Evolutionary conservation across 2,888 invertebrate genomes (phyloP).

Genomic region (Agrotis exclamationis): DNA sequence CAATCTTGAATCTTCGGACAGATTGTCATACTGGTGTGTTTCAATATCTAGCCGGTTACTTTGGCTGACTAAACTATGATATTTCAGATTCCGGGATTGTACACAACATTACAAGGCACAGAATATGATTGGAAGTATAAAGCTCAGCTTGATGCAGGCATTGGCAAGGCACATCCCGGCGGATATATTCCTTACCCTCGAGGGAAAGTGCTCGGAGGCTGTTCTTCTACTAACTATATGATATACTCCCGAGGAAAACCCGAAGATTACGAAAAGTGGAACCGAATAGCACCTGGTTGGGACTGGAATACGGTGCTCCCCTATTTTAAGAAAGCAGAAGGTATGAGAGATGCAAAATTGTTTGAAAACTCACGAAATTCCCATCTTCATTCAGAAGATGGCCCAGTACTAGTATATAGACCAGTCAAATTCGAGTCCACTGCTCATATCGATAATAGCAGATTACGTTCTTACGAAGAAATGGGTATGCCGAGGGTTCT

Average conservation of each 20-base stretch:
- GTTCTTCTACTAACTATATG: constrained; percentile 75
- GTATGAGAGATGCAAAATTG: constrained; percentile 74
- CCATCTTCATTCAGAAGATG: constrained; percentile 73
- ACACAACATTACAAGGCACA: constrained; percentile 70
- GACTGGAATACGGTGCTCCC: constrained; percentile 73
- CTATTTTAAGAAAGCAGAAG: constrained; percentile 79
- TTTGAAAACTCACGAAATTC: constrained; percentile 68
- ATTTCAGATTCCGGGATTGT: constrained; percentile 76
- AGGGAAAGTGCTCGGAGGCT: constrained; percentile 79
- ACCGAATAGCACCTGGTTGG: constrained; percentile 75
- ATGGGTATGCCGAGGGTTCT: constrained; percentile 74
- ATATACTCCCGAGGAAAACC: constrained; percentile 77
- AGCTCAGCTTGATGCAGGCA: constrained; percentile 65
- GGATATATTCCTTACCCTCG: constrained; percentile 64
- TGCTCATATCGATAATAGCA: constrained; percentile 67
- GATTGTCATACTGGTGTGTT: background rate
- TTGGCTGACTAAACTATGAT: background rate
- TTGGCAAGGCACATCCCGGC: constrained; percentile 69
- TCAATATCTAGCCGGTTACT: background rate
- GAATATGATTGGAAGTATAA: constrained; percentile 76
- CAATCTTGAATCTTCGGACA: constrained; percentile 16
- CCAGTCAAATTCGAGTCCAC: constrained; percentile 67
- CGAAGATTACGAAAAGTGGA: constrained; percentile 77
- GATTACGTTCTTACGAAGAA: constrained; percentile 72
- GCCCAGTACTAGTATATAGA: constrained; percentile 76